Evolutionary conservation across 2,113 vertebrate genomes (phyloP).

Genomic region (Lophochroa leadbeateri): DNA sequence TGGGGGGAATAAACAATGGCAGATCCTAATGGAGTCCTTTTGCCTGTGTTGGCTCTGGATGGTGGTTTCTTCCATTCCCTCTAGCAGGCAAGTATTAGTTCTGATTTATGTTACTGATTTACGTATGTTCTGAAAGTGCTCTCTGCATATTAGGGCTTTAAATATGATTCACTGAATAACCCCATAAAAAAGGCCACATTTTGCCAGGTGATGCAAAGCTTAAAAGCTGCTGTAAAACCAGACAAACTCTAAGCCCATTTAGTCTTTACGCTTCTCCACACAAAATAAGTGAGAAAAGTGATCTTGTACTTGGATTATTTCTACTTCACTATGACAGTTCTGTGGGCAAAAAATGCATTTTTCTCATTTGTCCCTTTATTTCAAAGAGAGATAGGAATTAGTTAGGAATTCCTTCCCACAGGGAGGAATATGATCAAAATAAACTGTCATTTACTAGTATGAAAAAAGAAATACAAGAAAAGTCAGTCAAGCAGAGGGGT

Average conservation of each 20-base stretch:
- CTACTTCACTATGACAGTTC: accelerated
- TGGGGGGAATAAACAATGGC: background rate
- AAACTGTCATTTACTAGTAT: background rate
- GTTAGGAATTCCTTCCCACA: background rate
- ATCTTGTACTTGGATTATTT: background rate
- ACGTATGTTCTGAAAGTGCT: background rate
- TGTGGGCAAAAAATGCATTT: background rate
- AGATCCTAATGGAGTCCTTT: background rate
- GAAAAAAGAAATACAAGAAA: background rate
- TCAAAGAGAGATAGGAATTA: background rate
- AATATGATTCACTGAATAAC: background rate
- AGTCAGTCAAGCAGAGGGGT: background rate
- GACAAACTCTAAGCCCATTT: background rate
- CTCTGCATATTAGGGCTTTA: background rate
- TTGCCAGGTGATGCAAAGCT: background rate
- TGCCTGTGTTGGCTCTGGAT: background rate
- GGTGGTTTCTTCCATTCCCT: background rate
- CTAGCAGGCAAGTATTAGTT: background rate
- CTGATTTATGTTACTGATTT: background rate
- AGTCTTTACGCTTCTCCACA: background rate
- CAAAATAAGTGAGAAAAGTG: background rate
- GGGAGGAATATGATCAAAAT: background rate
- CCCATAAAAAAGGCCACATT: background rate
- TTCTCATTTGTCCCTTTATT: background rate
- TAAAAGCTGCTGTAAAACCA: background rate